Base-by-base conservation (phyloP, 1,140 invertebrate genomes). In the Drosophila lacertosa region DNA sequence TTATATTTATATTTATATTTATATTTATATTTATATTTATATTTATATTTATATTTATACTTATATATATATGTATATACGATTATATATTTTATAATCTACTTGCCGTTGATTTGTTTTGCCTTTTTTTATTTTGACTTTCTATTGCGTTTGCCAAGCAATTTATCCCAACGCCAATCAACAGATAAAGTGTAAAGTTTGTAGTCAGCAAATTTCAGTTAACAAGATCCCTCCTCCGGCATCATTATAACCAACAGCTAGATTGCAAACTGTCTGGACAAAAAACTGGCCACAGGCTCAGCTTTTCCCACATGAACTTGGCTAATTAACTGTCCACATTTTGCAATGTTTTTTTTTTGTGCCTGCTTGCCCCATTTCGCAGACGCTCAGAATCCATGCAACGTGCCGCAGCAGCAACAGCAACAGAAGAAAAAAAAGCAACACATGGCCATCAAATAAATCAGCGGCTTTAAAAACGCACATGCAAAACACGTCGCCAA, bases 381-480 rank as follows among this genome's bases (percentile, higher is more conserved):
- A 40, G 66, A 40, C n/a, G 20, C 39, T 32, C 42, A 72, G 67
- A 72, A 67, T 53, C 68, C 15, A 16, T 72, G 77, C 77, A 77
- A 73, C 77, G 67, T 81, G 77, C 73, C 57, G 29, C 39, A 45
- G 29, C 60, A 35, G 53, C 48, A n/a, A 13, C 50, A 59, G 29
- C 40, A 48, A 24, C 40, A 33, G 22, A 51, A n/a, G n/a, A n/a
- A n/a, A n/a, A n/a, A 39, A 59, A 69, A 59, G 42, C 78, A 54
- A 64, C 45, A 71, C 73, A 62, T 77, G 73, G 64, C 81, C 81
- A 84, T 84, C 77, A 84, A 86, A 84, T 84, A 84, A 84, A 84
- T 84, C 81, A 84, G 48, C 50, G 39, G 53, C 67, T 62, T 62
- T 39, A 39, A 18, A 55, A 70, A 77, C 64, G 82, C 81, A 84